These are phyloP conservation scores for Ditylenchus weischeri DNA, from an alignment of 2,888 invertebrate genomes.

Conservation along the genomic window DNA sequence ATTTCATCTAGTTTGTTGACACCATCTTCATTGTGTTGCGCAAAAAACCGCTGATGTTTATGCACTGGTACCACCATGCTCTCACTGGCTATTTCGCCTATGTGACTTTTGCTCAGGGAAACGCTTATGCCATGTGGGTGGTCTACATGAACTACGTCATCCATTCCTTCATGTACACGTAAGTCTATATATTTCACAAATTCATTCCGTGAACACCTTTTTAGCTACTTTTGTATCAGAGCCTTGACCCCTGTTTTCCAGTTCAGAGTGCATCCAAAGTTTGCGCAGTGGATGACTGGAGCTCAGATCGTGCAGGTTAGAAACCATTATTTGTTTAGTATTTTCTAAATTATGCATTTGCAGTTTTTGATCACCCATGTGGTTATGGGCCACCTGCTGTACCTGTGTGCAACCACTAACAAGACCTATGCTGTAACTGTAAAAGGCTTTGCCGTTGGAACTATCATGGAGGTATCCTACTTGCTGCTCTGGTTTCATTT, in stretches of 20 bases:
- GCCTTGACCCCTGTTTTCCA: conserved; percentile 48
- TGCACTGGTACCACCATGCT: conserved; percentile 54
- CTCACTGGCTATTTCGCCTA: conserved; percentile 54
- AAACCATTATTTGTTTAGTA: too few relatives aligned
- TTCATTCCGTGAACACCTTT: conserved; percentile 32
- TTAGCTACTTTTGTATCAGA: conserved; percentile 50
- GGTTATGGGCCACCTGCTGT: conserved; percentile 46
- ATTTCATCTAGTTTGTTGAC: conserved; percentile 38
- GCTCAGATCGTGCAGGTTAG: conserved; percentile 49
- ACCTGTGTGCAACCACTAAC: conserved; percentile 32
- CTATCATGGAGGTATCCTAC: conserved; percentile 52
- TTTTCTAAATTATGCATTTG: too few relatives aligned
- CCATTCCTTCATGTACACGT: conserved; percentile 51
- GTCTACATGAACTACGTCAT: conserved; percentile 53
- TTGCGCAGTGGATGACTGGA: conserved; percentile 49
- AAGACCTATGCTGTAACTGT: conserved; percentile 42
- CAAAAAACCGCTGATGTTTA: conserved; percentile 51
- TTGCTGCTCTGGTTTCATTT: conserved; percentile 52
- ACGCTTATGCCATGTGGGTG: conserved; percentile 55
- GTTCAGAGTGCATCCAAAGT: conserved; percentile 44
- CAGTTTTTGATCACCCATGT: conserved; percentile 50
- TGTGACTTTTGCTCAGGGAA: conserved; percentile 50
- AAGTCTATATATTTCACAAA: conserved; percentile 38
- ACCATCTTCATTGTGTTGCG: conserved; percentile 54
- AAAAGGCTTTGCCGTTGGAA: conserved; percentile 39